Base-by-base conservation (phyloP, 2,888 invertebrate genomes). In the Nomada fucata region DNA sequence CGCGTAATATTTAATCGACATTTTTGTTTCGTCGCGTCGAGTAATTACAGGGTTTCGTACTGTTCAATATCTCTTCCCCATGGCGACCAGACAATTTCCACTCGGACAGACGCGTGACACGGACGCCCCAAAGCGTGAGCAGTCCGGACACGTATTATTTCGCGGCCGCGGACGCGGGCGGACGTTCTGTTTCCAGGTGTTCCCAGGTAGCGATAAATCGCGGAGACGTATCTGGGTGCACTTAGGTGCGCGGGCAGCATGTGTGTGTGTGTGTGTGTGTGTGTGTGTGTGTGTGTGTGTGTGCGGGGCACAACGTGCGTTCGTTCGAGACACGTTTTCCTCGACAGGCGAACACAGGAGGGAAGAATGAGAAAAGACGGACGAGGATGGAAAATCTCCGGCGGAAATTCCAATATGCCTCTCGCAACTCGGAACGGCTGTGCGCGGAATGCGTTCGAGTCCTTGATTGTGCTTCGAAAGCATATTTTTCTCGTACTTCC, bases 401-500 rank as follows among this genome's bases (percentile, higher is more conserved):
- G 83, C 87, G 89, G 91, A 92, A 91, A 92, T 92, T 92, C 92
- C 92, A 92, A 92, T 92, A 92, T 92, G 91, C 90, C 89, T 89
- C 47, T 36, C 86, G 90, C 90, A 90, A 91, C 90, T 91, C 90
- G 85, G 85, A 84, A 86, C 85, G 90, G 86, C 89, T 92, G 91
- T 91, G 91, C 91, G 89, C 87, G 89, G 92, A 93, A 93, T 92
- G 92, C 91, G 91, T 92, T 90, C 89, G 86, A 88, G 82, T 89
- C 91, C 92, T 91, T 92, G 93, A 93, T 93, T 92, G 93, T 92
- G 92, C 92, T 89, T 91, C 89, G 88, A 87, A 90, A 91, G 91
- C 92, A 92, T 91, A 93, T 92, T 92, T 92, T 91, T 90, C 87
- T 90, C 89, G 87, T 89, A 86, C 89, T 90, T 88, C 84, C 89